Percentiles rank a stretch among this genome's conserved stretches.
Conservation (phyloP, 1,140 invertebrate species). For the Marisa cornuarietis region DNA sequence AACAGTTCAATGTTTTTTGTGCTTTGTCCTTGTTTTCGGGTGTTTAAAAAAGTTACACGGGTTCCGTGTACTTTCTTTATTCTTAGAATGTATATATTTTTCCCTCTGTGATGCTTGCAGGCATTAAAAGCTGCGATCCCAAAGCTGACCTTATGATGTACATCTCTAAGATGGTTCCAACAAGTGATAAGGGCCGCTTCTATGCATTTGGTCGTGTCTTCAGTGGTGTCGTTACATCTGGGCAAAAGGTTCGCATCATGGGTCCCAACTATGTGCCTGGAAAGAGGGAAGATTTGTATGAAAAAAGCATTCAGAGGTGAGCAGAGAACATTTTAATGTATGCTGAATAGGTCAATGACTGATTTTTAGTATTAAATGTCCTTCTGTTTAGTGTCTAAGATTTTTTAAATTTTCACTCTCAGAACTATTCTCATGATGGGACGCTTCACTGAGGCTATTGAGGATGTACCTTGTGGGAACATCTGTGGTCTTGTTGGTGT, state of each 20-base stretch:
- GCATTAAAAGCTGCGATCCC: slow-evolving; percentile 88
- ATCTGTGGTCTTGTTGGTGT: slow-evolving; percentile 99
- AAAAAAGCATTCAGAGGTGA: slow-evolving; percentile 93
- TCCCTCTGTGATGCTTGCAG: slow-evolving; percentile 45
- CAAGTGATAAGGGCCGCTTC: slow-evolving; percentile 99
- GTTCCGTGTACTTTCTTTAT: too few species aligned
- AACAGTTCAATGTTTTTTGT: too few species aligned
- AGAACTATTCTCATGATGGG: slow-evolving; percentile 99
- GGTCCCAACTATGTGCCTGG: slow-evolving; percentile 97
- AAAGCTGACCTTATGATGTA: slow-evolving; percentile 99
- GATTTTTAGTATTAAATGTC: too few species aligned
- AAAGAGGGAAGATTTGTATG: slow-evolving; percentile 99
- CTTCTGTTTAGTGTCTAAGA: too few species aligned
- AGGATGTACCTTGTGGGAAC: slow-evolving; percentile 99
- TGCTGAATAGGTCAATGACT: too few species aligned
- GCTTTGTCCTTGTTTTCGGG: too few species aligned
- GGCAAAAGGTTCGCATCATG: slow-evolving; percentile 82
- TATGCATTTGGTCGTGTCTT: slow-evolving; percentile 99
- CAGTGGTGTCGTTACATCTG: slow-evolving; percentile 92
- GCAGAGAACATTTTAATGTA: background rate
- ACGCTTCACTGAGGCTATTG: slow-evolving; percentile 98
- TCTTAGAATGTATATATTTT: background rate
- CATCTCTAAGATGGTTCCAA: slow-evolving; percentile 99
- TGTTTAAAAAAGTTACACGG: too few species aligned
- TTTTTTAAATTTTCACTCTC: slow-evolving; percentile 27